Base-by-base conservation (phyloP, 2,888 invertebrate genomes). In the Aphidoletes aphidimyza region DNA sequence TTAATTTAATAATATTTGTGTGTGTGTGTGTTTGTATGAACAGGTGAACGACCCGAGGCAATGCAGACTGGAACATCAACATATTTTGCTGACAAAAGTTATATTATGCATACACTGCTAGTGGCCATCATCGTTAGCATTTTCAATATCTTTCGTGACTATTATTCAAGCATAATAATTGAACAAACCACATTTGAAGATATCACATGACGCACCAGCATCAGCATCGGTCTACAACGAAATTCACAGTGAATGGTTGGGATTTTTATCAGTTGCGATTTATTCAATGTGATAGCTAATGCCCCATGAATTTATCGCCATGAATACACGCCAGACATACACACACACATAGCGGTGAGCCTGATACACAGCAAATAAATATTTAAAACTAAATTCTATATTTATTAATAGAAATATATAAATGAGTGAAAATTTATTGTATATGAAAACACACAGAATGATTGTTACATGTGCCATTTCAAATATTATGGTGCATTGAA, bases 11-110 rank as follows among this genome's bases (percentile, higher is more conserved):
- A 22, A 69, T 14, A 54, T 69, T 8, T 69, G 30, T 34, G 30
- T 54, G 5, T 9, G 22, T 54, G 54, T 22, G 3, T 47, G 22
- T 8, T 30, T 69, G 26, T 69, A 6, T 69, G 30, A 3, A 30
- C 22, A 81, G 81, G 81, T 81, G 81, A 81, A 17, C 81, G 81
- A 14, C 81, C 81, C 9, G 81, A 81, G 39, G 81, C 81, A 22
- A 81, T 81, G 81, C 81, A 81, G 39, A 81, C 81, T n/a, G 81
- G 81, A 3, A 81, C 81, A 81, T 81, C 81, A 19, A 81, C 81
- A 37, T 81, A 81, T 81, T 37, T 81, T 37, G 37, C 81, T 37
- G 39, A 81, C 39, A 81, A 81, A 37, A 81, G 22, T n/a, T 81
- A 39, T 22, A 39, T 81, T 26, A 39, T 39, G 81, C 81, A 81